A percentile compares a stretch with the other conserved stretches of the same genome.
phyloP scores from a whole-genome alignment of 2,797 vertebrate species.

The Liasis olivaceus region DNA sequence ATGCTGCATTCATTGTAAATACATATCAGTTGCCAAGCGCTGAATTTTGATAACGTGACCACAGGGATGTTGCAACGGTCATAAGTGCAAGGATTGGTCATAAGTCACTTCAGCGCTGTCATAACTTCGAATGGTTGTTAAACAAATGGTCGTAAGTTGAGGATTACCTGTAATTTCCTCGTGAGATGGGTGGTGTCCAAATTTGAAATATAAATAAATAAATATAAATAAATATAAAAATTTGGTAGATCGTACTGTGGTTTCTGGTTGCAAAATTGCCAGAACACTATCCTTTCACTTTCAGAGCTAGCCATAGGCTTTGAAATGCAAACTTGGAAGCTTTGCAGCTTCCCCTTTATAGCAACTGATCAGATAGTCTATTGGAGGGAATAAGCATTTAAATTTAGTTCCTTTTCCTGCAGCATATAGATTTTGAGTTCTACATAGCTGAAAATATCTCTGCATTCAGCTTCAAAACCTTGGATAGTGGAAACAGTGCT shows the following conservation, averaged over 20 bases:
- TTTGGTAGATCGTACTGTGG: background rate
- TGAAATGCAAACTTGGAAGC: background rate
- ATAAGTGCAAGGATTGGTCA: no score
- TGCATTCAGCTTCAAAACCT: background rate
- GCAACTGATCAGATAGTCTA: background rate
- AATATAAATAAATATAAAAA: no score
- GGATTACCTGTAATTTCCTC: no score
- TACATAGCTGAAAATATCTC: background rate
- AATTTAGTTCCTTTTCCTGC: background rate
- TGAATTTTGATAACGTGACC: no score
- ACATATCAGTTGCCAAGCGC: no score
- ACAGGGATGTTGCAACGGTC: no score
- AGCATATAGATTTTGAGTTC: background rate
- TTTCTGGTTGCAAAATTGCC: background rate
- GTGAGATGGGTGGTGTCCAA: no score
- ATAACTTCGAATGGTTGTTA: no score
- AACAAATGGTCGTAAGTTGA: no score
- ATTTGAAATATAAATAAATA: no score
- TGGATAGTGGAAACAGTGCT: background rate
- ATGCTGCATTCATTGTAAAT: no score
- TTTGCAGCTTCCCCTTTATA: background rate
- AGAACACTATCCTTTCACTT: background rate
- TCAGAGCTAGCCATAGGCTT: background rate
- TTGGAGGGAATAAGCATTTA: background rate
- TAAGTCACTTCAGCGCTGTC: no score